Percentiles rank a stretch among this genome's conserved stretches.
phyloP scores from a whole-genome alignment of 2,113 vertebrate species.

The Gymnarchus niloticus region DNA sequence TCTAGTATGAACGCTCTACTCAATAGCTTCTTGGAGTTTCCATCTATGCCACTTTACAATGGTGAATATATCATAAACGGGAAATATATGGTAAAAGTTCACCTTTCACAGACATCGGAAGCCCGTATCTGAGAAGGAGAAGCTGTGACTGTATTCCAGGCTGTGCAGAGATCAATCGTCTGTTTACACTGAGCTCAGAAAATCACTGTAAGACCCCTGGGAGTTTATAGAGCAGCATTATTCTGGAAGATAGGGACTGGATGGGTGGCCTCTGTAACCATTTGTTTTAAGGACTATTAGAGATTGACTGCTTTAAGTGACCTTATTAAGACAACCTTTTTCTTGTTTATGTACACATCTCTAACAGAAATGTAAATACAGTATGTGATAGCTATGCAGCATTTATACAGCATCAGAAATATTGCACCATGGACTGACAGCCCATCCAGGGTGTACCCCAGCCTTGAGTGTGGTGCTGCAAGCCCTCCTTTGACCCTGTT shows the following conservation, averaged over 20 bases:
- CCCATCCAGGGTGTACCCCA: background rate
- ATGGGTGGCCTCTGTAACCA: background rate
- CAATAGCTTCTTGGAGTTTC: background rate
- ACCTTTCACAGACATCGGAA: background rate
- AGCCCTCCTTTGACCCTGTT: background rate
- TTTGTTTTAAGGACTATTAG: background rate
- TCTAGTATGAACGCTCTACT: background rate
- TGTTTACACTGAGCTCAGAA: background rate
- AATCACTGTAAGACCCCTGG: background rate
- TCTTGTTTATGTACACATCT: background rate
- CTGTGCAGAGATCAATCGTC: background rate
- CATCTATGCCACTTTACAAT: background rate
- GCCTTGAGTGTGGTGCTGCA: background rate
- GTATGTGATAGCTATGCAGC: background rate
- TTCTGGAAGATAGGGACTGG: background rate
- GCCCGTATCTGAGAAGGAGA: background rate
- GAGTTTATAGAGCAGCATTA: background rate
- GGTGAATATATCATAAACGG: background rate
- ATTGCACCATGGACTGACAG: background rate
- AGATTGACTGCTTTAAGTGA: background rate
- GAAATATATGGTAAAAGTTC: background rate
- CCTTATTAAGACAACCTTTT: background rate
- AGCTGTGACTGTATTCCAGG: background rate
- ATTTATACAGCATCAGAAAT: background rate
- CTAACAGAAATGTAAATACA: background rate